Evolutionary conservation across 1,140 invertebrate genomes (phyloP).

Genomic region (Drosophila virilis): DNA sequence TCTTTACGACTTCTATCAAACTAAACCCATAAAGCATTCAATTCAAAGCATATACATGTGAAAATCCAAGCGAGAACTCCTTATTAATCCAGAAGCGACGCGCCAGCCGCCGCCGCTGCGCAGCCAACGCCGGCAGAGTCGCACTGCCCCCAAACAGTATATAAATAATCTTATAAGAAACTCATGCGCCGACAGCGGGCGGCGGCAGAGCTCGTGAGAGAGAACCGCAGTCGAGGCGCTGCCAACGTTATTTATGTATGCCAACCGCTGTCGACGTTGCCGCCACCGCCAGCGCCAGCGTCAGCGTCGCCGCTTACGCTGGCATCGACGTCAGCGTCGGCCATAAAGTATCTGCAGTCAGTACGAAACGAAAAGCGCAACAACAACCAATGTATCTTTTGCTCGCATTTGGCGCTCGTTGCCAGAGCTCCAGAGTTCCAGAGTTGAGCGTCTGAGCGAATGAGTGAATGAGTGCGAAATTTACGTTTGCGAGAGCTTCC

Average conservation of each 20-base stretch:
- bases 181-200: slow-evolving; percentile 41
- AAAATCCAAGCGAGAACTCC: slow-evolving; percentile 84
- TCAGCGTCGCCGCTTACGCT: slow-evolving; percentile 32
- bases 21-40: slow-evolving; percentile 85
- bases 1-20: slow-evolving; percentile 85
- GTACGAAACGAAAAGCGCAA: slow-evolving; percentile 34
- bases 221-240: slow-evolving; percentile 24
- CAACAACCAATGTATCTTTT: slow-evolving; percentile 56
- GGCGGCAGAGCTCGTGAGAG: slow-evolving; percentile 25
- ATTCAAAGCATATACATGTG: slow-evolving; percentile 84
- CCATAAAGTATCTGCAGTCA: slow-evolving; percentile 80
- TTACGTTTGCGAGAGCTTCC: slow-evolving; percentile 42
- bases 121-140: slow-evolving; percentile 34
- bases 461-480: slow-evolving; percentile 57
- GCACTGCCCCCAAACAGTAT: slow-evolving; percentile 54
- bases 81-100: slow-evolving; percentile 81
- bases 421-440: slow-evolving; percentile 28
- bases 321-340: slow-evolving; percentile 35
- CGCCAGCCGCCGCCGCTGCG: slow-evolving; percentile 30
- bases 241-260: slow-evolving; percentile 56
- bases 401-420: slow-evolving; percentile 57
- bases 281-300: slow-evolving; percentile 22
- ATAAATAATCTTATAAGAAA: slow-evolving; percentile 79
- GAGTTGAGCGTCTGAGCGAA: slow-evolving; percentile 40
- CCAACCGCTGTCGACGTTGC: slow-evolving; percentile 6